Conservation (phyloP, 1,140 invertebrate species). For the Anastrepha ludens region DNA sequence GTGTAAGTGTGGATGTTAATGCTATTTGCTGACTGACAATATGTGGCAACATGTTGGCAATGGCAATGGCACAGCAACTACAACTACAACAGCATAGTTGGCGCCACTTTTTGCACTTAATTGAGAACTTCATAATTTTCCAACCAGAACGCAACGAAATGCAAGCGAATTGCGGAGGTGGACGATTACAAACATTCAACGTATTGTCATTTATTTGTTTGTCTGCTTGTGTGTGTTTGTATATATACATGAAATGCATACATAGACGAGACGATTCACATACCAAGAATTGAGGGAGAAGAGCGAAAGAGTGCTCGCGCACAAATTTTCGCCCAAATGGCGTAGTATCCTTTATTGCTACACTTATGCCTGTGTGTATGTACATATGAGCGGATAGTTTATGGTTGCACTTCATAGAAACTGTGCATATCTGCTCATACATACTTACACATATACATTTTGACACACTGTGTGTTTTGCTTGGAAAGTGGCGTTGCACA, state of each 20-base stretch:
- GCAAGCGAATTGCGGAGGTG: not conserved
- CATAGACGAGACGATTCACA: too few relatives aligned
- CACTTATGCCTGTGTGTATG: not conserved
- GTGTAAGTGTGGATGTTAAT: not conserved
- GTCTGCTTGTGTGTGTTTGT: not conserved
- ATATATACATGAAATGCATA: too few relatives aligned
- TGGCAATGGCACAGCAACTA: too few relatives aligned
- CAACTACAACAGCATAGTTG: not conserved
- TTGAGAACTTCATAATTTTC: constrained; percentile 30
- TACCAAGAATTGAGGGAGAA: too few relatives aligned
- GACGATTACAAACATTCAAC: too few relatives aligned
- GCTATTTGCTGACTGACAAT: not conserved
- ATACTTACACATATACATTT: not conserved
- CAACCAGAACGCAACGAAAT: not conserved
- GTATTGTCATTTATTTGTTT: not conserved
- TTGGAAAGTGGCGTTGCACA: constrained; percentile 5
- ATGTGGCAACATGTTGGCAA: not conserved
- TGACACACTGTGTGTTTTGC: not conserved
- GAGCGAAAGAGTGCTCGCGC: too few relatives aligned
- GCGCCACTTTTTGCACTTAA: constrained; percentile 33
- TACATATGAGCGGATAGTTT: not conserved
- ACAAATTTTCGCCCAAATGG: not conserved
- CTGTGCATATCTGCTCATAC: not conserved
- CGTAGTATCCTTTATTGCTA: not conserved
- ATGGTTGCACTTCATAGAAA: not conserved